These are phyloP conservation scores for Muntiacus reevesi DNA, from an alignment of 2,113 vertebrate species.

Conservation along the genomic window DNA sequence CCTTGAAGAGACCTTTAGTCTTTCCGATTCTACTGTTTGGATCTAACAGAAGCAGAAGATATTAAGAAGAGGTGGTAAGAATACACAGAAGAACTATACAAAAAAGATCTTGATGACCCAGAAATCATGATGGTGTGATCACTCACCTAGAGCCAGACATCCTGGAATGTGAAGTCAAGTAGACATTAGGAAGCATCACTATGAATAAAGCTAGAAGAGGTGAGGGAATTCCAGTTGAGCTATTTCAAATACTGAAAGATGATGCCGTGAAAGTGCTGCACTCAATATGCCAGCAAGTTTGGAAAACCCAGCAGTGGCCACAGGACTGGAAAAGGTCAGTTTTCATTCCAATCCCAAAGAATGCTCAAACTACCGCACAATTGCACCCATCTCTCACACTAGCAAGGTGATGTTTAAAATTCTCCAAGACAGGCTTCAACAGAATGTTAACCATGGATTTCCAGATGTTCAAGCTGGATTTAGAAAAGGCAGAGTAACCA, in stretches of 20 bases:
- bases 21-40: neutral
- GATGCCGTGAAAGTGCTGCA: neutral
- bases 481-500: neutral
- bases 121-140: neutral
- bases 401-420: neutral
- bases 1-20: neutral
- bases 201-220: fast-evolving
- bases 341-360: neutral
- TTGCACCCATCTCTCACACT: neutral
- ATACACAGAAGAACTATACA: neutral
- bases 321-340: neutral
- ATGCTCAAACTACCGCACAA: fast-evolving
- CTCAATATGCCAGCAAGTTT: neutral
- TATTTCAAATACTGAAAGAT: neutral
- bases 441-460: fast-evolving
- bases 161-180: neutral
- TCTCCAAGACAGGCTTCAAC: neutral
- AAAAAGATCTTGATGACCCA: neutral
- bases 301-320: neutral
- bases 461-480: neutral
- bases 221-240: neutral
- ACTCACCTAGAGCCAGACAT: neutral
- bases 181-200: neutral
- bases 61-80: neutral
- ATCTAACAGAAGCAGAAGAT: neutral